Percentiles rank a stretch among this genome's conserved stretches.
Evolutionary conservation across 2,797 vertebrate species (phyloP).

Genomic region (Antrozous pallidus): DNA sequence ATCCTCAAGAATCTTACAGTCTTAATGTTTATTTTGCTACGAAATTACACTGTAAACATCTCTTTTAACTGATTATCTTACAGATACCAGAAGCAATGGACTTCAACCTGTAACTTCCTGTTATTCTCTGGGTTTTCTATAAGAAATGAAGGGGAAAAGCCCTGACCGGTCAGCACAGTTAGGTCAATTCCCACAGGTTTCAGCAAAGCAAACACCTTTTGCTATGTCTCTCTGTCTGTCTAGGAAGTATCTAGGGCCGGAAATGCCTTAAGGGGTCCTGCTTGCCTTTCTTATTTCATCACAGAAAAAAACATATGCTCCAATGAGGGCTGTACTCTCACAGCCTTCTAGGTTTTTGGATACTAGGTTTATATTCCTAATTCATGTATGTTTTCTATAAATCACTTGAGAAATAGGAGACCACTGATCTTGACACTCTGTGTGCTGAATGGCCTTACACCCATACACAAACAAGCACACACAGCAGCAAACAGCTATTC

Average conservation of each 20-base stretch:
- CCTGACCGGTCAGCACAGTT: constrained; percentile 25
- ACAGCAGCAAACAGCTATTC: not conserved
- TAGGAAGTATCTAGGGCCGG: not conserved
- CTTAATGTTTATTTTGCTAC: not conserved
- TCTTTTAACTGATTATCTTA: constrained; percentile 14
- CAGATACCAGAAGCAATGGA: not conserved
- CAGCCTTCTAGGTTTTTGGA: not conserved
- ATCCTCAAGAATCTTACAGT: not conserved
- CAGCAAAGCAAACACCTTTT: not conserved
- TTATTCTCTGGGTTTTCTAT: too few species aligned
- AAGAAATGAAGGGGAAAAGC: not conserved
- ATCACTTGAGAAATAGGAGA: constrained; percentile 46
- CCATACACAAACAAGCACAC: not conserved
- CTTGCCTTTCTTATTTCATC: not conserved
- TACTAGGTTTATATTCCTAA: constrained; percentile 30
- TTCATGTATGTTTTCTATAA: constrained; percentile 23
- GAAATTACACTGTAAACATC: not conserved
- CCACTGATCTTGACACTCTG: not conserved
- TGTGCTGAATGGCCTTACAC: not conserved
- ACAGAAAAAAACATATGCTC: not conserved
- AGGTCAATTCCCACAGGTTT: not conserved
- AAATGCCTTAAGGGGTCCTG: not conserved
- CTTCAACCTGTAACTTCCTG: not conserved
- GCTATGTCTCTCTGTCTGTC: not conserved
- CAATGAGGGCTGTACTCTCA: not conserved